Evolutionary conservation across 2,888 invertebrate genomes (phyloP).

Genomic region (Harpalus rufipes): DNA sequence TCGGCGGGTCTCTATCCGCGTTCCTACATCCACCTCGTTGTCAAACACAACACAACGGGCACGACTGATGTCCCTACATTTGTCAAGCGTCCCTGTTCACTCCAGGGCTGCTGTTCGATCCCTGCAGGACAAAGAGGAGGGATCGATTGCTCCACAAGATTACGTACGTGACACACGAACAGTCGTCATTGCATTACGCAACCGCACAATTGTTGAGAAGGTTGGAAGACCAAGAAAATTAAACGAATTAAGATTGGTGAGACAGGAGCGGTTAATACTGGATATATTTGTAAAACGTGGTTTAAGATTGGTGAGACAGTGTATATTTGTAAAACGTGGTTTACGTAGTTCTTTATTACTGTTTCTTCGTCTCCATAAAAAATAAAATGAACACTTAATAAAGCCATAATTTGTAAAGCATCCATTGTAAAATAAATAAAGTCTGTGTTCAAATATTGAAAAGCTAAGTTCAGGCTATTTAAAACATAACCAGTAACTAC

Average conservation of each 20-base stretch:
- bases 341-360: too few species aligned
- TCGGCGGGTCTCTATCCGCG: background rate
- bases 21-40: conserved; percentile 11
- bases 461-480: background rate
- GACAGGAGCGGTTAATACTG: too few species aligned
- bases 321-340: too few species aligned
- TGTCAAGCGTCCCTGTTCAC: conserved; percentile 28
- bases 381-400: too few species aligned
- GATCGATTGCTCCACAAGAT: conserved; percentile 59
- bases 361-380: too few species aligned
- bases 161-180: conserved; percentile 40
- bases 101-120: conserved; percentile 12
- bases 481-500: background rate
- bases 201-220: background rate
- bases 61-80: conserved; percentile 47
- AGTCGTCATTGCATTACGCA: conserved; percentile 1
- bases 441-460: background rate
- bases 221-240: background rate
- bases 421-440: background rate
- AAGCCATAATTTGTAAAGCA: too few species aligned
- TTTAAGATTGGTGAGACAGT: background rate
- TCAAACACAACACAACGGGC: conserved; percentile 53
- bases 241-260: background rate
- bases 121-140: conserved; percentile 24
- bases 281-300: too few species aligned